phyloP scores from a whole-genome alignment of 1,140 invertebrate genomes.

The Apis dorsata region DNA sequence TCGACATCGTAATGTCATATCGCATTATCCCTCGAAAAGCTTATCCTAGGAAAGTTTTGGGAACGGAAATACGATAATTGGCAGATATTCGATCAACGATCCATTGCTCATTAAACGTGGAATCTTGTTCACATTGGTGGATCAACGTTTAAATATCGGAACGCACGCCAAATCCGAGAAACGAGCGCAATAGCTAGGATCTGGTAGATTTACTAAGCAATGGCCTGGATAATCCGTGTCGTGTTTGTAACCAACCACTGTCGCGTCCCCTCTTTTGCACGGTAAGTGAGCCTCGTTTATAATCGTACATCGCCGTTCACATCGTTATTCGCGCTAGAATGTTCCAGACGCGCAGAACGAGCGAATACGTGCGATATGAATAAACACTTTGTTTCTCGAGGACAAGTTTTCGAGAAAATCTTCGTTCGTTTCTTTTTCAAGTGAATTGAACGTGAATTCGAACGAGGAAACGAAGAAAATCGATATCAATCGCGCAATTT shows the following conservation, averaged over 20 bases:
- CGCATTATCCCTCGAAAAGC: no score
- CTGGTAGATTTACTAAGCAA: conserved; percentile 70
- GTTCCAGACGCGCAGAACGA: neutral
- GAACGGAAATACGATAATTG: conserved; percentile 1
- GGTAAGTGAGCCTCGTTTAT: neutral
- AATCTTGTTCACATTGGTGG: conserved; percentile 39
- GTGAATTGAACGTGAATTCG: neutral
- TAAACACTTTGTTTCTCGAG: no score
- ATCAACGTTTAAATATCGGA: conserved; percentile 62
- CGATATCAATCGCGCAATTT: neutral
- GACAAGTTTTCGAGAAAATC: no score
- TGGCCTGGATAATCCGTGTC: conserved; percentile 66
- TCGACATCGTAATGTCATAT: no score
- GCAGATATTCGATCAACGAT: conserved; percentile 61
- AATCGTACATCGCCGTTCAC: neutral
- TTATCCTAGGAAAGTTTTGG: no score
- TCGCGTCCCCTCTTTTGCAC: neutral
- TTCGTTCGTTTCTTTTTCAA: neutral
- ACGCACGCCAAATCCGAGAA: conserved; percentile 48
- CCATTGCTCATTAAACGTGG: conserved; percentile 52
- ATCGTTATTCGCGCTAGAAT: neutral
- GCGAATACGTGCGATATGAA: no score
- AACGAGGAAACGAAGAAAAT: no score
- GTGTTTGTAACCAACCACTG: conserved; percentile 55
- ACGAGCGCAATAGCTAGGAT: conserved; percentile 63